A percentile compares a stretch with the other conserved stretches of the same genome.
Evolutionary conservation across 2,888 invertebrate genomes (phyloP).

Genomic region (Blera fallax): DNA sequence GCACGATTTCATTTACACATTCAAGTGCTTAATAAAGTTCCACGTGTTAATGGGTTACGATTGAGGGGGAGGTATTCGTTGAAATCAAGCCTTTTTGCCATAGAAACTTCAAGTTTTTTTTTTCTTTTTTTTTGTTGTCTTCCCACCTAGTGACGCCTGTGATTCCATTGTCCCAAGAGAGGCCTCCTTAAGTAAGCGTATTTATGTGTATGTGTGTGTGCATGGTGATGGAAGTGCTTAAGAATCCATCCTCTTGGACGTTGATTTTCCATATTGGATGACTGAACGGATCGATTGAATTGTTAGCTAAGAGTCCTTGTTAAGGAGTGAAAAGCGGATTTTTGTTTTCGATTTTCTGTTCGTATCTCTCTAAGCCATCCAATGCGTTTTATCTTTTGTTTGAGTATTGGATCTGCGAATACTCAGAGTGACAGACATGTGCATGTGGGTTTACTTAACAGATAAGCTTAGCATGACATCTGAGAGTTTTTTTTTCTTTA

Average conservation of each 20-base stretch:
- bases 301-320: conserved; percentile 40
- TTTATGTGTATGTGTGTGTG: not conserved
- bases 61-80: not conserved
- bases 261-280: conserved; percentile 44
- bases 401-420: conserved; percentile 30
- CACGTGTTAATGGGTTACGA: conserved; percentile 7
- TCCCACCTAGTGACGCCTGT: not conserved
- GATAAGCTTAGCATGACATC: conserved; percentile 24
- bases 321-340: conserved; percentile 25
- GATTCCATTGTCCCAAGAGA: conserved; percentile 19
- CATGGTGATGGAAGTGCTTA: not conserved
- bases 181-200: not conserved
- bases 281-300: conserved; percentile 43
- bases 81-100: not conserved
- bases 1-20: conserved; percentile 1
- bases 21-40: conserved; percentile 25
- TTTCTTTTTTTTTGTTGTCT: not conserved
- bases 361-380: conserved; percentile 8
- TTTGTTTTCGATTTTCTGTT: not conserved
- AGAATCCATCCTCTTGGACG: conserved; percentile 25
- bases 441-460: conserved; percentile 12
- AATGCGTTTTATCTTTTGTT: conserved; percentile 47
- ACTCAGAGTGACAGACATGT: not conserved
- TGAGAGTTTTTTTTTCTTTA: not conserved
- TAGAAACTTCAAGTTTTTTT: not conserved